These are phyloP conservation scores for Ahaetulla prasina DNA, from an alignment of 2,113 vertebrate species.

Conservation along the genomic window DNA sequence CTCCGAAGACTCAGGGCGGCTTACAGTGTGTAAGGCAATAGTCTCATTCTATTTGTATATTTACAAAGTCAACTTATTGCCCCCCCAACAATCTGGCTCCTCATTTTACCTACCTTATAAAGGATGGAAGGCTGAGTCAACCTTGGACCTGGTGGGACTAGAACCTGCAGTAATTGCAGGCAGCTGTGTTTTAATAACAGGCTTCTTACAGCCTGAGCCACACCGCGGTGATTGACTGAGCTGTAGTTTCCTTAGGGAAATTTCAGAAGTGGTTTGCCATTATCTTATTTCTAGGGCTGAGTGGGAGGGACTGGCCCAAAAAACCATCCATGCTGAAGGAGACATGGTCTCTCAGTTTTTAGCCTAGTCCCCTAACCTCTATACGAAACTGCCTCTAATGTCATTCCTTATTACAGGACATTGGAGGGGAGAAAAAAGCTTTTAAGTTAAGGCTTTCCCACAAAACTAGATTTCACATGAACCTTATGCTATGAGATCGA, in stretches of 20 bases:
- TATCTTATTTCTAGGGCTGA: not conserved
- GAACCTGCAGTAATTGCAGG: no score
- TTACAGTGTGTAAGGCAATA: no score
- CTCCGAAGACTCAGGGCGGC: no score
- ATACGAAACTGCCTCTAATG: not conserved
- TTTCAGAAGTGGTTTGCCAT: not conserved
- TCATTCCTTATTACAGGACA: conserved; percentile 13
- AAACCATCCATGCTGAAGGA: not conserved
- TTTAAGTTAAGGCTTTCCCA: not conserved
- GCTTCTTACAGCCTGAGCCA: no score
- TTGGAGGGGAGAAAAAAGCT: not conserved
- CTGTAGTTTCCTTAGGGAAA: not conserved
- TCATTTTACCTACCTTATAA: no score
- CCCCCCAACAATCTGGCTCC: no score
- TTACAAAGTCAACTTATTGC: no score
- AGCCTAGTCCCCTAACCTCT: not conserved
- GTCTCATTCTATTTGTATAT: no score
- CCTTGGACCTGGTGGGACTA: no score
- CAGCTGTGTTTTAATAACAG: no score
- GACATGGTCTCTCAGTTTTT: not conserved
- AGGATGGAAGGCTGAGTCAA: no score
- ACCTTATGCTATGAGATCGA: not conserved
- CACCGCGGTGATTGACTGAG: no score
- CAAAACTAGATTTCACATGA: not conserved
- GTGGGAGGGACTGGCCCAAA: not conserved